Percentiles rank a stretch among this genome's conserved stretches.
These are phyloP conservation scores for Caenorhabditis sinica DNA, from an alignment of 2,888 invertebrate genomes.

Conservation along the genomic window DNA sequence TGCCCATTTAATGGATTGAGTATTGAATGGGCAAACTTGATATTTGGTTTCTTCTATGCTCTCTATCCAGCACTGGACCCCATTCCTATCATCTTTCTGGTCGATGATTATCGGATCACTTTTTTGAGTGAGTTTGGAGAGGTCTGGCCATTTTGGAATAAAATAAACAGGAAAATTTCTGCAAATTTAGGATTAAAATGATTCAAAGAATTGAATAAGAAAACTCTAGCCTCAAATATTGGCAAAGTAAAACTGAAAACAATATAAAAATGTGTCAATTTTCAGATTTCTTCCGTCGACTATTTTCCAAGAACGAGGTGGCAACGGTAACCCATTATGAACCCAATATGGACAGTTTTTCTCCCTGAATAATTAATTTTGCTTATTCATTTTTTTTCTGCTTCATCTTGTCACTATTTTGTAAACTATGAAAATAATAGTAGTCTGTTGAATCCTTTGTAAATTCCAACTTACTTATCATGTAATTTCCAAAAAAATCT, in stretches of 20 bases:
- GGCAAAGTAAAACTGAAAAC: not conserved
- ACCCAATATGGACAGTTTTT: constrained; percentile 4
- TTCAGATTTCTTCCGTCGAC: constrained; percentile 21
- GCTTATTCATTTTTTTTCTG: constrained; percentile 9
- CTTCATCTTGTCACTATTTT: not conserved
- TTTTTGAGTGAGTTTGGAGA: constrained; percentile 27
- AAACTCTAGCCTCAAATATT: too few species aligned
- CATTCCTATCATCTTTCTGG: constrained; percentile 31
- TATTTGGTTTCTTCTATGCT: constrained; percentile 19
- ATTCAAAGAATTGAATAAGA: too few species aligned
- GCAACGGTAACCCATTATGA: not conserved
- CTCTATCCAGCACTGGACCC: constrained; percentile 45
- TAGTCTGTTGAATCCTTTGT: too few species aligned
- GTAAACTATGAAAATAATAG: too few species aligned
- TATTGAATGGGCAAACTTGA: not conserved
- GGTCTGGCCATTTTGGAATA: too few species aligned
- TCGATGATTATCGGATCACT: constrained; percentile 30
- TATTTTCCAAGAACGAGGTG: constrained; percentile 18
- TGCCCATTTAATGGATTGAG: constrained; percentile 5
- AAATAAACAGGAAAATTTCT: not conserved
- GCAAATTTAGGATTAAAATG: too few species aligned
- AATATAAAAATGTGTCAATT: not conserved
- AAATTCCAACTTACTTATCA: too few species aligned
- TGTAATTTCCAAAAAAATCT: too few species aligned
- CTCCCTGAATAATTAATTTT: not conserved